Conservation (phyloP, 2,797 vertebrate genomes). For the Etheostoma nigrum region DNA sequence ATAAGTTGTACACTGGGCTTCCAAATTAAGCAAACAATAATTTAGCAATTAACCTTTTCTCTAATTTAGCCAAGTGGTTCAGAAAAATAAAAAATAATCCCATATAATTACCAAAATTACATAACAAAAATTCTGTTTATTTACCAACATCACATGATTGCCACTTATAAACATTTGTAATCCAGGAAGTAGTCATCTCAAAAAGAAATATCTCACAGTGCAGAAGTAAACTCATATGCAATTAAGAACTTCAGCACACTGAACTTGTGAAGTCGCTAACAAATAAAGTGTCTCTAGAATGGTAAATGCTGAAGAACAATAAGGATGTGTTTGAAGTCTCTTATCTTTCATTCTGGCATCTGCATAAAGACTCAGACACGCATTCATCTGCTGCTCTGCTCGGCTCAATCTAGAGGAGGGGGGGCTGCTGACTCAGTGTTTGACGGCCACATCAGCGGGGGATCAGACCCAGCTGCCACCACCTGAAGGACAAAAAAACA, state of each 20-base stretch:
- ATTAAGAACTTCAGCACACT: too few relatives aligned
- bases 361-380: neutral
- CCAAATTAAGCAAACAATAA: neutral
- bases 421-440: neutral
- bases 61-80: neutral
- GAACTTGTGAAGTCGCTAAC: neutral
- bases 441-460: neutral
- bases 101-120: too few relatives aligned
- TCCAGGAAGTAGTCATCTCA: too few relatives aligned
- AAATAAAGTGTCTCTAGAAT: slow-evolving; percentile 14
- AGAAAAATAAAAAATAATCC: too few relatives aligned
- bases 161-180: neutral
- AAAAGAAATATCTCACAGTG: too few relatives aligned
- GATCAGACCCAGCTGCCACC: neutral
- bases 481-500: neutral
- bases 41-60: neutral
- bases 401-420: neutral
- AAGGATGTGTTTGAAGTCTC: neutral
- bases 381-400: neutral
- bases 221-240: too few relatives aligned
- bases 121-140: slow-evolving; percentile 11
- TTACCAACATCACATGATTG: neutral
- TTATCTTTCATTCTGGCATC: neutral
- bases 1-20: slow-evolving; percentile 11
- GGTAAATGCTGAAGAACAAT: neutral